Base-by-base conservation (phyloP, 2,888 invertebrate genomes). In the Ariolimax columbianus region DNA sequence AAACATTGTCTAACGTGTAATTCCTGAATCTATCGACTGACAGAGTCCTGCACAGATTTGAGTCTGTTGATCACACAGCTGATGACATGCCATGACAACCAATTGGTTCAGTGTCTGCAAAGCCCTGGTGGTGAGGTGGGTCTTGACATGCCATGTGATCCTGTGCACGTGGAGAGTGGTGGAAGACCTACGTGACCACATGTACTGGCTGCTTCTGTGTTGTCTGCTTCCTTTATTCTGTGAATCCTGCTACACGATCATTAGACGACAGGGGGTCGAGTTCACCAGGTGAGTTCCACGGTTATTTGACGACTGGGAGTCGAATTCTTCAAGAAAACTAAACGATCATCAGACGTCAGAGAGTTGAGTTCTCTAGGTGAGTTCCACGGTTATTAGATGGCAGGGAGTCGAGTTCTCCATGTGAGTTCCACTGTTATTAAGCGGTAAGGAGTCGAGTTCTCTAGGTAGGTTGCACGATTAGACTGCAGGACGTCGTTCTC, bases 91-190 rank as follows among this genome's bases (percentile, higher is more conserved):
- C 17, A 83, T 26, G 33, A 43, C 51, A 55, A 30, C 72, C 11
- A 66, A 43, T 17, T 43, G 38, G 33, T 72, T 72, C 30, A 78
- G 55, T 26, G n/a, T 84, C 26, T 38, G 36, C 73, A 84, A 80
- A 73, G 84, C 84, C 26, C 4, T 84, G 0, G 30, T 38, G 17
- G 84, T 84, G 38, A 72, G 84, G 26, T 43, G 36, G 17, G 36
- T 78, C 26, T 80, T 84, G 23, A 33, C 59, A 14, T 63, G 80
- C 33, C 84, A 84, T 66, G 63, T 59, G 26, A 47, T 80, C 38
- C 14, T 84, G 66, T 55, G 79, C 1, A 36, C 40, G 17, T 84
- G 84, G 84, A 70, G 84, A 19, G 84, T 84, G 47, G 79, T 73
- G 33, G 80, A 63, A 23, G 72, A 47, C 38, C 26, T 68, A 0